Percentiles rank a stretch among this genome's conserved stretches.
Conservation (phyloP, 2,113 vertebrate genomes). For the Castor canadensis region DNA sequence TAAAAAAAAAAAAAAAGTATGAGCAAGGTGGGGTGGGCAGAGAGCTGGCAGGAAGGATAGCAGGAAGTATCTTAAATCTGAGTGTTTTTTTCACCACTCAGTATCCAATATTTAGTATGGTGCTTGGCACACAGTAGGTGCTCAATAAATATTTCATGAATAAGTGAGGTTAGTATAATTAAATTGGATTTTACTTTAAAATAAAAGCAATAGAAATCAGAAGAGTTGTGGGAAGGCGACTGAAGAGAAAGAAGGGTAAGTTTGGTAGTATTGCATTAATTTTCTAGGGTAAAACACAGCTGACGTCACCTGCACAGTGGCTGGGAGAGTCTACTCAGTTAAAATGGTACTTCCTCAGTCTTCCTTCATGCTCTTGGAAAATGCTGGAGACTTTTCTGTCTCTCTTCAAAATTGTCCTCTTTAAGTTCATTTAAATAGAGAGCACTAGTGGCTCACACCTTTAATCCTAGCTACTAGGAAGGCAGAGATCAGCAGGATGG, state of each 20-base stretch:
- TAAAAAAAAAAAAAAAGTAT: neutral
- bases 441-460: neutral
- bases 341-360: neutral
- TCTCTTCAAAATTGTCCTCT: neutral
- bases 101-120: too few relatives aligned
- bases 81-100: too few relatives aligned
- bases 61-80: neutral
- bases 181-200: neutral
- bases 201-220: neutral
- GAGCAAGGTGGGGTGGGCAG: rapidly evolving
- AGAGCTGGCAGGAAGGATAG: neutral
- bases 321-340: neutral
- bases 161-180: neutral
- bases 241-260: neutral
- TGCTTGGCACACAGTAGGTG: neutral
- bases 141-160: neutral
- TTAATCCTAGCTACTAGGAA: neutral
- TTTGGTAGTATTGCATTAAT: neutral
- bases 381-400: neutral
- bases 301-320: neutral
- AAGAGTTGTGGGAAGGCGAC: neutral
- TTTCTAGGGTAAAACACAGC: neutral
- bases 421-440: neutral
- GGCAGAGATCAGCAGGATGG: neutral
- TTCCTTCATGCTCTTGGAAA: neutral